phyloP scores from a whole-genome alignment of 2,113 vertebrate genomes.

The Oenanthe oenanthe region DNA sequence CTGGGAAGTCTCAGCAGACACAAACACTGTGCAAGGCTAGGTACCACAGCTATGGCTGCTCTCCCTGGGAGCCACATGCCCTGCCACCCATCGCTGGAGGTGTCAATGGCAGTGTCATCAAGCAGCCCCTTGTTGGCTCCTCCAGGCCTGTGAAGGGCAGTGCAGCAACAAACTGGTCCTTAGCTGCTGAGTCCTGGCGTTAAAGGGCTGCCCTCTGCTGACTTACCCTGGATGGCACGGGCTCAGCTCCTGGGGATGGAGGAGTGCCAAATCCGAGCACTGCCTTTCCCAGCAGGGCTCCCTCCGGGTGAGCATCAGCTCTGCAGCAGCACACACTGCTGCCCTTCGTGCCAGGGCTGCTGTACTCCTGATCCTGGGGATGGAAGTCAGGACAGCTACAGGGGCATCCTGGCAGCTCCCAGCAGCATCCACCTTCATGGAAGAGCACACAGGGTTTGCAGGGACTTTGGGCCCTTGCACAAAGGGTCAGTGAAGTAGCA shows the following conservation, averaged over 20 bases:
- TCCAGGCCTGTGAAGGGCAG: background rate
- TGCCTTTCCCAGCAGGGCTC: background rate
- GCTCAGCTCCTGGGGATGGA: background rate
- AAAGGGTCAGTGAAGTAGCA: background rate
- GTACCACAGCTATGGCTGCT: background rate
- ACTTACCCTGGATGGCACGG: background rate
- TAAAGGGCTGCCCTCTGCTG: background rate
- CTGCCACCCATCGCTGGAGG: fast-evolving
- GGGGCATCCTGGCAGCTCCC: slow-evolving; percentile 74
- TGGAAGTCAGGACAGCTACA: slow-evolving; percentile 76
- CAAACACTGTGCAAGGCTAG: fast-evolving
- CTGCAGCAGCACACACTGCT: background rate
- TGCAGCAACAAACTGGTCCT: background rate
- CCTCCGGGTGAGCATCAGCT: background rate
- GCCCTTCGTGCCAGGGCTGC: background rate
- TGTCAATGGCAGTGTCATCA: background rate
- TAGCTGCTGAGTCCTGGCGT: background rate
- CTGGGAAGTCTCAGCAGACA: background rate
- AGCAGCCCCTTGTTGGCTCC: background rate
- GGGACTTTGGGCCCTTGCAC: slow-evolving; percentile 68
- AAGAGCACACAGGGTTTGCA: slow-evolving; percentile 74
- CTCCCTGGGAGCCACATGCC: background rate
- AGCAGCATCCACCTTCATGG: slow-evolving; percentile 76
- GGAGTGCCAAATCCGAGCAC: background rate
- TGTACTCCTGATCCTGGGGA: slow-evolving; percentile 40